Evolutionary conservation across 53 echinoderm and acorn worm genomes (phyloP).

Genomic region (Astropecten irregularis): DNA sequence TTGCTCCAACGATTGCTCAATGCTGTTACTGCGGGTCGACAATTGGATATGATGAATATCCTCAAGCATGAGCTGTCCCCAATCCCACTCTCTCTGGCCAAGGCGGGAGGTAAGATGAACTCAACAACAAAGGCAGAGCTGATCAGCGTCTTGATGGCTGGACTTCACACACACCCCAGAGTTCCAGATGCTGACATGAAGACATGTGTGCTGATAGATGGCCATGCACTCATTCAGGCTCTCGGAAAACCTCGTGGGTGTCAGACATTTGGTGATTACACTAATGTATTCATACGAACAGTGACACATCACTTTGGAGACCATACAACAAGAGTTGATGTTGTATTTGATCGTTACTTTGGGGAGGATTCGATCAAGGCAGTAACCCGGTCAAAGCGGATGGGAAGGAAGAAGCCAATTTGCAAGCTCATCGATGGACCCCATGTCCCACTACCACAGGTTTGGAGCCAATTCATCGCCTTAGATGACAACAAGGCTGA

Average conservation of each 20-base stretch:
- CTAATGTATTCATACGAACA: slow-evolving; percentile 15
- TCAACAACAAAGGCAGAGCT: slow-evolving; percentile 27
- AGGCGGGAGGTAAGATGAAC: slow-evolving; percentile 1
- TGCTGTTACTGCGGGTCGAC: slow-evolving; percentile 18
- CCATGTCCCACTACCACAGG: slow-evolving; percentile 33
- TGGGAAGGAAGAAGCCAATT: slow-evolving; percentile 33
- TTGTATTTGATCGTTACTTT: slow-evolving; percentile 41
- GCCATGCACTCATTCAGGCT: slow-evolving; percentile 8
- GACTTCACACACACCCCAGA: background rate
- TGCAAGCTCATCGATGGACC: slow-evolving; percentile 4
- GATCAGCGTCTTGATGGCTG: background rate
- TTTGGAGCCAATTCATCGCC: slow-evolving; percentile 27
- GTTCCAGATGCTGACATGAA: slow-evolving; percentile 6
- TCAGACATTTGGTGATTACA: slow-evolving; percentile 51
- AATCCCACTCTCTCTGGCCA: slow-evolving; percentile 43
- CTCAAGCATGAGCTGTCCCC: slow-evolving; percentile 54
- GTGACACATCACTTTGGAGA: background rate
- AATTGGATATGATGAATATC: slow-evolving; percentile 21
- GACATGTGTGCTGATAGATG: slow-evolving; percentile 1
- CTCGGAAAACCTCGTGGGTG: slow-evolving; percentile 44
- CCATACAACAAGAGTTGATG: slow-evolving; percentile 20
- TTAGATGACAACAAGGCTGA: slow-evolving; percentile 45
- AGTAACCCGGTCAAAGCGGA: slow-evolving; percentile 2
- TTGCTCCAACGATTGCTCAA: slow-evolving; percentile 34
- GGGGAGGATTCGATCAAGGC: slow-evolving; percentile 16